Percentiles rank a stretch among this genome's conserved stretches.
Evolutionary conservation across 2,888 invertebrate genomes (phyloP).

Genomic region (Nymphalis urticae): DNA sequence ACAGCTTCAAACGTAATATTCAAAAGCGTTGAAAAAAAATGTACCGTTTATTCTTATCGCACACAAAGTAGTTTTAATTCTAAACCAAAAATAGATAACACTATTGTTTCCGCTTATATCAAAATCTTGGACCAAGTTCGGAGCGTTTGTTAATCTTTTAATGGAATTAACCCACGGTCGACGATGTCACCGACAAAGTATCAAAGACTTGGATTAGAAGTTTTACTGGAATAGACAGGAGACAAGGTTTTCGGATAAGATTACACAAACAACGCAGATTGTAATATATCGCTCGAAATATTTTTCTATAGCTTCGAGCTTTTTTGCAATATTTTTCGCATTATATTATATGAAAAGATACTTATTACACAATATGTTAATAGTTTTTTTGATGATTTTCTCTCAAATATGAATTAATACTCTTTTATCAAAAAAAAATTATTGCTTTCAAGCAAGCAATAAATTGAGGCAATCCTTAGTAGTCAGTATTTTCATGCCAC

Average conservation of each 20-base stretch:
- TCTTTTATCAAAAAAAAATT: neutral
- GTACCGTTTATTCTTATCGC: too few species aligned
- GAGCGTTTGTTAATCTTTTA: constrained; percentile 73
- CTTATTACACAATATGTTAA: too few species aligned
- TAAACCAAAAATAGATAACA: neutral
- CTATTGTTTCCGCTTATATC: neutral
- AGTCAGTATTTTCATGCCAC: too few species aligned
- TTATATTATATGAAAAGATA: too few species aligned
- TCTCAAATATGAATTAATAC: too few species aligned
- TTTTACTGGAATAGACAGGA: constrained; percentile 1
- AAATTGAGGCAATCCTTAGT: too few species aligned
- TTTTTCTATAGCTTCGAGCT: too few species aligned
- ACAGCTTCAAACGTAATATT: too few species aligned
- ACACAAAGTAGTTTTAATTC: neutral
- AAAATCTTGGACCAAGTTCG: constrained; percentile 46
- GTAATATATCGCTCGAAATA: too few species aligned
- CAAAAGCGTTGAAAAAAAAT: too few species aligned
- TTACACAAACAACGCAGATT: neutral
- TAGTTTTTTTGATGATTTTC: too few species aligned
- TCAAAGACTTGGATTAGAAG: constrained; percentile 35
- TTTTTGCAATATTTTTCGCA: too few species aligned
- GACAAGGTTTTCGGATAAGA: neutral
- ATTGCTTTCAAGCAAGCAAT: neutral
- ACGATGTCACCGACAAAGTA: constrained; percentile 68
- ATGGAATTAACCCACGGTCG: constrained; percentile 71